Base-by-base conservation (phyloP, 2,797 vertebrate species). In the Pteropus rufus region DNA sequence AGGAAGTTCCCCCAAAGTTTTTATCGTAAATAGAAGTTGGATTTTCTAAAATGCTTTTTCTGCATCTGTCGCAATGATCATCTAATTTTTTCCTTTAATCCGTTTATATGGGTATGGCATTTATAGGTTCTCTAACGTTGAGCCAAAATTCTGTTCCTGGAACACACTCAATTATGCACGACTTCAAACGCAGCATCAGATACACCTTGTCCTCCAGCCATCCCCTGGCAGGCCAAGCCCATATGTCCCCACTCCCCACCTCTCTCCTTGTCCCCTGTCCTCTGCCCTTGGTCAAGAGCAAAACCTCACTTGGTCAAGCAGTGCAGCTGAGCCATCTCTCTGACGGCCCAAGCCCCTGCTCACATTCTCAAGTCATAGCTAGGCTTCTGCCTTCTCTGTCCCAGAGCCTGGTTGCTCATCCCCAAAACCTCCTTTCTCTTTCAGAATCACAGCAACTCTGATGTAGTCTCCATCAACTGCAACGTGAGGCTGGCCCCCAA, bases 391-490 rank as follows among this genome's bases (percentile, higher is more conserved):
- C 69, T 26, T 21, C 67, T n/a, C 49, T 21, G 23, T 7, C 86
- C 69, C 15, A 41, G 19, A 81, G 49, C 16, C 56, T 6, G 12
- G 52, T 9, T 29, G 29, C 65, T 88, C 75, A 65, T 44, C 54
- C n/a, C 29, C 3, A 3, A 84, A 56, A 23, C 76, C 2, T 46
- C 2, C 39, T 75, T 95, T n/a, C 94, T 93, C 31, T 94, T 87
- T 73, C 98, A 99, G 99, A 99, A 99, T 97, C 99, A 98, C 94
- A 99, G 99, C 98, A 99, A 99, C 98, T 99, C 99, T 0, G 98
- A 99, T 0, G 98, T 98, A 1, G 93, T 99, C 81, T 99, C 99
- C 9, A 98, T 99, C 83, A 98, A 99, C 70, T 99, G 99, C 98
- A 98, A 97, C 0, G 96, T 99, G 98, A 99, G 96, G n/a, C 85